Conservation (phyloP, 1,140 invertebrate species). For the Platorchestia sp. region DNA sequence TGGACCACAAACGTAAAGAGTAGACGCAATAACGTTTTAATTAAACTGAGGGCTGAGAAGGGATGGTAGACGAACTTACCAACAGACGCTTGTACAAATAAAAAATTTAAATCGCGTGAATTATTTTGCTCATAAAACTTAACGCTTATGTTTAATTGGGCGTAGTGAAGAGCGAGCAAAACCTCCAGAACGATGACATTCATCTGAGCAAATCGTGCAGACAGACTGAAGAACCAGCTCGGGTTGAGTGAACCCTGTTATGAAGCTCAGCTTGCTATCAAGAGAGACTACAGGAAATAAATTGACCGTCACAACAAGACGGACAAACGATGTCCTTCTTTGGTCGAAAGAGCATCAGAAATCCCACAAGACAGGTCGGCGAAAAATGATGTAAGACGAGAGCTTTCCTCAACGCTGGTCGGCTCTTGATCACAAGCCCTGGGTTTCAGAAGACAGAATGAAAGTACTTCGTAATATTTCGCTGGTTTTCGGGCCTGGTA, state of each 20-base stretch:
- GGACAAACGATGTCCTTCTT: conserved; percentile 41
- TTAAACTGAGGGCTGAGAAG: too few species aligned
- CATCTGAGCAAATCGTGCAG: not conserved
- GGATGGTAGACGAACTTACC: too few species aligned
- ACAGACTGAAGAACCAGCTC: not conserved
- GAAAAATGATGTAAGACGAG: not conserved
- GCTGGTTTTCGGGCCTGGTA: too few species aligned
- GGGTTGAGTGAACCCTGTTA: not conserved
- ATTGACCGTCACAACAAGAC: conserved; percentile 37
- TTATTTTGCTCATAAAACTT: too few species aligned
- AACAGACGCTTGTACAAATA: too few species aligned
- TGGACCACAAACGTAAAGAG: too few species aligned
- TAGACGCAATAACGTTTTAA: too few species aligned
- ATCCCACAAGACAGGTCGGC: conserved; percentile 2
- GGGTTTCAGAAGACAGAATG: not conserved
- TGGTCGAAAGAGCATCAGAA: conserved; percentile 18
- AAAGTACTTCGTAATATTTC: too few species aligned
- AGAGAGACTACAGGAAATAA: conserved; percentile 11
- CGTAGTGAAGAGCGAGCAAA: not conserved
- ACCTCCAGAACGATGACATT: not conserved
- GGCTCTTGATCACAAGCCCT: not conserved
- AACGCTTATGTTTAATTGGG: not conserved
- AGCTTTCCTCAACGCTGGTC: not conserved
- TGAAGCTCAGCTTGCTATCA: not conserved
- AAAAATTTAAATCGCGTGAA: too few species aligned